Conservation (phyloP, 2,888 invertebrate genomes). For the Lasius fuliginosus region DNA sequence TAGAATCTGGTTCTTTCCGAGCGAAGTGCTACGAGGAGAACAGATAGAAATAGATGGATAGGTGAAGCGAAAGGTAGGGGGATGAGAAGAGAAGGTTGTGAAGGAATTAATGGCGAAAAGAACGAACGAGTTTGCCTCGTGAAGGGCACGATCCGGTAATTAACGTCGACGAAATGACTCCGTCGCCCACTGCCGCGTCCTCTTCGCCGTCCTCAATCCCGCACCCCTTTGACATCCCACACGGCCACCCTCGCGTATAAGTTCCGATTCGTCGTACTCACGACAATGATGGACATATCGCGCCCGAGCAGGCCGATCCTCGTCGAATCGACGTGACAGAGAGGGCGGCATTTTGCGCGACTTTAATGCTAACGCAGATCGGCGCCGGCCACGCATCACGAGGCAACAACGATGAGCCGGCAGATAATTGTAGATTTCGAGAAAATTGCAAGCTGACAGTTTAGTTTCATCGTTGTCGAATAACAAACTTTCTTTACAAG, state of each 20-base stretch:
- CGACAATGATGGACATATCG: constrained; percentile 68
- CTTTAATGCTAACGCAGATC: constrained; percentile 57
- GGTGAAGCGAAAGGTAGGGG: constrained; percentile 7
- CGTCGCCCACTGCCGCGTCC: constrained; percentile 2
- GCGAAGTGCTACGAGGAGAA: constrained; percentile 29
- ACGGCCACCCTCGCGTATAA: constrained; percentile 57
- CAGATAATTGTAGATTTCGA: constrained; percentile 41
- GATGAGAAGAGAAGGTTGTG: constrained; percentile 28
- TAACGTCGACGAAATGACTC: constrained; percentile 66
- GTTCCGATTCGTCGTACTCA: constrained; percentile 63
- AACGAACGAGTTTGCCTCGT: constrained; percentile 71
- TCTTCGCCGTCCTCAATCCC: constrained; percentile 7
- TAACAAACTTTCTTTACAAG: constrained; percentile 23
- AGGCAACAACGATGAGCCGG: constrained; percentile 15
- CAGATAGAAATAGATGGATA: constrained; percentile 40
- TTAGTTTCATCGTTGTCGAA: constrained; percentile 21
- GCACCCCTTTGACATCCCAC: constrained; percentile 40
- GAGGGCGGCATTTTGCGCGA: constrained; percentile 43
- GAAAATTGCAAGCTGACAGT: constrained; percentile 38
- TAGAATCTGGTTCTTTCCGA: constrained; percentile 24
- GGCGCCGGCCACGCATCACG: constrained; percentile 36
- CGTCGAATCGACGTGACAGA: constrained; percentile 56
- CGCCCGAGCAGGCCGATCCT: constrained; percentile 59
- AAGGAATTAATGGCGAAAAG: constrained; percentile 74
- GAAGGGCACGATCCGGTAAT: constrained; percentile 75